Evolutionary conservation across 1,140 invertebrate species (phyloP).

Genomic region (Pissodes strobi): DNA sequence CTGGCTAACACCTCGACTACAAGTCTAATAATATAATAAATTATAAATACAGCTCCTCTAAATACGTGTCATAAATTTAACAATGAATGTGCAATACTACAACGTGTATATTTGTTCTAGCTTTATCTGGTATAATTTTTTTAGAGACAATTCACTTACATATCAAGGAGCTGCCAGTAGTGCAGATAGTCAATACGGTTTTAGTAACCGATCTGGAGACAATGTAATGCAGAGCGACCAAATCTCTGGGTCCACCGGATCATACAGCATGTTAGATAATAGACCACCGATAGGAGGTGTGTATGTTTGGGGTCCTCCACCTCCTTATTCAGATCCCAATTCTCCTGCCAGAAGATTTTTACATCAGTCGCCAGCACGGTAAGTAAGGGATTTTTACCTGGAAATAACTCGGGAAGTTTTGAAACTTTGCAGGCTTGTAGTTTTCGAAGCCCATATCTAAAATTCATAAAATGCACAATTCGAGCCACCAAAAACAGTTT

Average conservation of each 20-base stretch:
- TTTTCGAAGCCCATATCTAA: background rate
- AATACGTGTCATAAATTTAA: too few species aligned
- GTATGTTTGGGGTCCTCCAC: constrained; percentile 72
- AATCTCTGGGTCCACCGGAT: constrained; percentile 55
- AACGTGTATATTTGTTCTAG: too few species aligned
- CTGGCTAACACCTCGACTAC: too few species aligned
- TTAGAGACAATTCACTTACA: constrained; percentile 50
- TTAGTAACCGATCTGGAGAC: constrained; percentile 59
- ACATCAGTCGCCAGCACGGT: constrained; percentile 48
- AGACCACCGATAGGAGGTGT: constrained; percentile 57
- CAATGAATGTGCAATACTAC: too few species aligned
- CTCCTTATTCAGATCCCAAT: constrained; percentile 74
- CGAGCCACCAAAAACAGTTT: too few species aligned
- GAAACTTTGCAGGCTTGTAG: constrained; percentile 36
- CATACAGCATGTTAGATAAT: constrained; percentile 61
- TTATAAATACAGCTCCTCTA: too few species aligned
- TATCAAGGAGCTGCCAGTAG: constrained; percentile 56
- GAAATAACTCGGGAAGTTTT: too few species aligned
- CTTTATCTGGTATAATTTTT: constrained; percentile 9
- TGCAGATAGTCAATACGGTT: constrained; percentile 70
- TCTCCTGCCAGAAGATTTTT: constrained; percentile 61
- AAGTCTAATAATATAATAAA: too few species aligned
- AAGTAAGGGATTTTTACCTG: too few species aligned
- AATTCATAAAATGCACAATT: too few species aligned
- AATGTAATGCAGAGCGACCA: constrained; percentile 52